Evolutionary conservation across 2,113 vertebrate genomes (phyloP), one percentile per base, ranked within the genome.

Genomic region (Danionella cerebrum): DNA sequence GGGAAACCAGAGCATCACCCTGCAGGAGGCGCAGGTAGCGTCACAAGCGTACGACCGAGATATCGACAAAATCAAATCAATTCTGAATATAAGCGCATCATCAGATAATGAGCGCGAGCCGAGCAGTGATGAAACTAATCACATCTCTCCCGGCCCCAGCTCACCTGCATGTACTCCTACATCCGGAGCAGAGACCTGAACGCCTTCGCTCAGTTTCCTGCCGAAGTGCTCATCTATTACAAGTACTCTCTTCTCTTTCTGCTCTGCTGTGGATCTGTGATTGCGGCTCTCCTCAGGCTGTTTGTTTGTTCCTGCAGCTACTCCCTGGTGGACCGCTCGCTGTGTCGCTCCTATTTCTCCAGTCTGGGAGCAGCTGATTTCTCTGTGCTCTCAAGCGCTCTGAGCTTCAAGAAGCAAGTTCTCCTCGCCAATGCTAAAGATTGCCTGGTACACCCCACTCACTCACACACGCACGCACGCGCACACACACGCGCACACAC

Each of bases 161-260:
- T 90, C 71, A 87, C 81, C 63, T 90, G 86, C 73, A 90, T 90
- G 87, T 83, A 84, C 74, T 79, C 80, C 75, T 70, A 81, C 69
- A 79, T 90, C 1, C 81, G n/a, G 50, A 14, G 0, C 0, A 72
- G 79, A 0, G 47, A 78, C 0, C 36, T n/a, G 53, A 50, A 41
- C 14, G 38, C 1, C 55, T 90, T 84, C 47, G 2, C 21, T 11
- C 62, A 78, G 22, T 86, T 77, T 29, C 87, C 87, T 16, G 55
- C 45, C 0, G 83, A 90, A 1, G 1, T 89, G 71, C 76, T 90
- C 57, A 75, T 90, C 18, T 88, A 89, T 67, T 90, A 88, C 19
- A 50, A 86, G 88, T 90, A 77, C 57, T 85, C 78, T n/a, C n/a
- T n/a, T n/a, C n/a, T n/a, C n/a, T n/a, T n/a, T n/a, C n/a, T n/a